Evolutionary conservation across 2,113 vertebrate species (phyloP).

Genomic region (Nicator chloris): DNA sequence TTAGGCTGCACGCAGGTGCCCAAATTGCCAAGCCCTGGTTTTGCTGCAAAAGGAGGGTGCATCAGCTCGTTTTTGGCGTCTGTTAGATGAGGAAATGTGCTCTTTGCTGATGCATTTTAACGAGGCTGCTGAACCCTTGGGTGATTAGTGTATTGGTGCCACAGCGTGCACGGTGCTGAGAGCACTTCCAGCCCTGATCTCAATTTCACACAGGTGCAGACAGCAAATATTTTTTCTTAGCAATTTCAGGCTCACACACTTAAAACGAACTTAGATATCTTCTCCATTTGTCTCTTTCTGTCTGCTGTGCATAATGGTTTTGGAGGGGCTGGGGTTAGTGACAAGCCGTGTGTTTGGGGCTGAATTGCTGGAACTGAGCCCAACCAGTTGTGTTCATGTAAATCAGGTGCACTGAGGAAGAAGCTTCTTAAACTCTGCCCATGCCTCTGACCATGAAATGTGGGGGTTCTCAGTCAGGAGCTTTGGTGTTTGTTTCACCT

Average conservation of each 20-base stretch:
- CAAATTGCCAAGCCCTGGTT: fast-evolving
- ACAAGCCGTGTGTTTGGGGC: background rate
- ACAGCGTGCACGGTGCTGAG: background rate
- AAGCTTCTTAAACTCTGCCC: background rate
- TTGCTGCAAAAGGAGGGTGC: background rate
- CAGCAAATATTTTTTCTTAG: conserved; percentile 28
- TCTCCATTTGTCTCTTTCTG: background rate
- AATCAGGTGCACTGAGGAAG: background rate
- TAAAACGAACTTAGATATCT: fast-evolving
- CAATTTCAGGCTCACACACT: background rate
- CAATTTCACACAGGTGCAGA: conserved; percentile 27
- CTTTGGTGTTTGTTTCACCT: background rate
- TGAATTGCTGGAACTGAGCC: background rate
- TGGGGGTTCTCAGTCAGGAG: background rate
- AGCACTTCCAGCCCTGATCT: background rate
- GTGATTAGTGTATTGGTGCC: background rate
- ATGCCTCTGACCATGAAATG: background rate
- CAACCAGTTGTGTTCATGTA: background rate
- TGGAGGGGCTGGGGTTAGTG: background rate
- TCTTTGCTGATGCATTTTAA: background rate
- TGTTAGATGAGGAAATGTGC: background rate
- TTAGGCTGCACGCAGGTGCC: fast-evolving
- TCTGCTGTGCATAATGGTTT: background rate
- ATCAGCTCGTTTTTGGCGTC: background rate
- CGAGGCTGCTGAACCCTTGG: background rate